phyloP scores from a whole-genome alignment of 2,888 invertebrate species.

The Dichetophora obliterata region DNA sequence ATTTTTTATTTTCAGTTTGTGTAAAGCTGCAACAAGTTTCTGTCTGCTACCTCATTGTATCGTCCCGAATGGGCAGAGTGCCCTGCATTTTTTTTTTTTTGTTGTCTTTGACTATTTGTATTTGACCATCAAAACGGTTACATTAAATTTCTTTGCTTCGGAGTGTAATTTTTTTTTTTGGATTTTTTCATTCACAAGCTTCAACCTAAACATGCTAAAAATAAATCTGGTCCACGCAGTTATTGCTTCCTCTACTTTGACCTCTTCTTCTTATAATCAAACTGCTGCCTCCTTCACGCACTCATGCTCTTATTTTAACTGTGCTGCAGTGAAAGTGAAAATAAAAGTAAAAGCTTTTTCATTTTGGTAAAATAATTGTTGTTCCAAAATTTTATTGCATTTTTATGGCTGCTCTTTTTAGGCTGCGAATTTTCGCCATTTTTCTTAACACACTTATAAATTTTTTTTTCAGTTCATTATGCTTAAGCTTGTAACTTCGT shows the following conservation, averaged over 20 bases:
- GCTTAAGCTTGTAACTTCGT: background rate
- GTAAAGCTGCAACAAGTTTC: too few relatives aligned
- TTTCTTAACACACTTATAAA: background rate
- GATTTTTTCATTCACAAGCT: background rate
- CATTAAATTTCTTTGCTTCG: conserved; percentile 9
- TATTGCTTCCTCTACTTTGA: background rate
- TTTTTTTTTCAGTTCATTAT: background rate
- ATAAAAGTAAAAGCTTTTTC: conserved; percentile 14
- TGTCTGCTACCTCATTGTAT: background rate
- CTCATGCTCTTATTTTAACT: conserved; percentile 15
- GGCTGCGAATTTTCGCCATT: background rate
- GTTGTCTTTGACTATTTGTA: background rate
- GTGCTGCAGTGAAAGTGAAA: conserved; percentile 59
- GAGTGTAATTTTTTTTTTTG: background rate
- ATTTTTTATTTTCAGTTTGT: too few relatives aligned
- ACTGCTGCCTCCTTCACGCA: conserved; percentile 17
- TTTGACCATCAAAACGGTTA: conserved; percentile 18
- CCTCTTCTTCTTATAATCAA: background rate
- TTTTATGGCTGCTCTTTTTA: background rate
- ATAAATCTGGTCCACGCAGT: conserved; percentile 41
- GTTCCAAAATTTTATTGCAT: background rate
- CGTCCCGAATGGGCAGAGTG: background rate
- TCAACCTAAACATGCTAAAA: conserved; percentile 38
- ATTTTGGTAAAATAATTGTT: conserved; percentile 9
- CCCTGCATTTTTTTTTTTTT: conserved; percentile 4